Base-by-base conservation (phyloP, 2,797 vertebrate species). In the Falco biarmicus region DNA sequence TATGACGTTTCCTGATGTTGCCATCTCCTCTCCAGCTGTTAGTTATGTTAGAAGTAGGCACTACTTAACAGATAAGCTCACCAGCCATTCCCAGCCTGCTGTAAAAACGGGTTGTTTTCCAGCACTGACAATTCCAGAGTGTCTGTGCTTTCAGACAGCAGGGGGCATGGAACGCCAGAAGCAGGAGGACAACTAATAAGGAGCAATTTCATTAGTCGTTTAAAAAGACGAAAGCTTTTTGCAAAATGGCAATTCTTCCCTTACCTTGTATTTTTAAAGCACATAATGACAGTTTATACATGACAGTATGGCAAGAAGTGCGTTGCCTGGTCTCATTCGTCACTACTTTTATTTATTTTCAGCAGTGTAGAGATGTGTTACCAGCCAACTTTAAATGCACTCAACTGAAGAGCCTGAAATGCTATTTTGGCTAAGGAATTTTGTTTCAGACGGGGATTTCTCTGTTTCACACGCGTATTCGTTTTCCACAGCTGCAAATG, bases 241-340 rank as follows among this genome's bases (percentile, higher is more conserved):
- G 78, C 66, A 82, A 51, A 71, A 64, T 28, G 12, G 45, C 39
- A 74, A 78, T 57, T 71, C 63, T 34, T 56, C 63, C 66, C 63
- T 64, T 20, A 51, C 11, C 63, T 56, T 10, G 1, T 14, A 9
- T 25, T 83, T 81, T 59, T 37, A 13, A 69, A 89, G 57, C 31
- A 61, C 18, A 6, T 29, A 47, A 87, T 24, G 43, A 60, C 21
- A 70, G 50, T 43, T 71, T 51, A 61, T 7, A 63, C 11, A 37
- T 0, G 1, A 79, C 13, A 87, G 60, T 15, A 15, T 3, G 17
- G 41, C 26, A 74, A 25, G 21, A 21, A 78, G 14, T 0, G 37
- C 20, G 17, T 25, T 78, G 37, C 43, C 75, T 39, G 41, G 63
- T 17, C 48, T 47, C 32, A 39, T 9, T 22, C 34, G 59, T 39